Conservation (phyloP, 2,113 vertebrate species). For the Sinocyclocheilus grahami region DNA sequence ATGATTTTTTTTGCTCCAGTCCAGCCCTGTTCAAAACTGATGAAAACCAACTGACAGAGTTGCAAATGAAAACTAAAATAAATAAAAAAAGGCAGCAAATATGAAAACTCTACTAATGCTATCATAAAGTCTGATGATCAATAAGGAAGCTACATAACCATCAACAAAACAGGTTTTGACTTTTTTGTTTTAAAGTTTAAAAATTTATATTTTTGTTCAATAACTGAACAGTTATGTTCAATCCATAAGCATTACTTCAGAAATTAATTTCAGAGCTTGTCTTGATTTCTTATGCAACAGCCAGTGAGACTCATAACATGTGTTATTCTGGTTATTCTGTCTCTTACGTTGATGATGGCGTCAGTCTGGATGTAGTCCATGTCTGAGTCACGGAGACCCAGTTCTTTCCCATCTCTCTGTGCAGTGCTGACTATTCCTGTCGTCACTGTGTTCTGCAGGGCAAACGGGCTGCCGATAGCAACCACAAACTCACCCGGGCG, state of each 20-base stretch:
- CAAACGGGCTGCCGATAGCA: slow-evolving; percentile 93
- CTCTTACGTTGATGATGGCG: slow-evolving; percentile 94
- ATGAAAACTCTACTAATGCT: background rate
- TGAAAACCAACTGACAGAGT: background rate
- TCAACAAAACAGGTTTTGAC: background rate
- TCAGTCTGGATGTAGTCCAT: slow-evolving; percentile 98
- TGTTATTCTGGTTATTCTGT: background rate
- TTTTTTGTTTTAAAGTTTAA: background rate
- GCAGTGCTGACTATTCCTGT: slow-evolving; percentile 95
- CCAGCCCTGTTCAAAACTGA: background rate
- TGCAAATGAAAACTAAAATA: background rate
- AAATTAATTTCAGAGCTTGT: background rate
- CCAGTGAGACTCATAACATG: background rate
- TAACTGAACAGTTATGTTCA: background rate
- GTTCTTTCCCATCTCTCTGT: slow-evolving; percentile 89
- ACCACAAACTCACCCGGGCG: slow-evolving; percentile 93
- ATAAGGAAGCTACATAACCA: background rate
- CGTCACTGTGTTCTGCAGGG: slow-evolving; percentile 95
- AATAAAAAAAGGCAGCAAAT: background rate
- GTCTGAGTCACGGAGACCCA: slow-evolving; percentile 89
- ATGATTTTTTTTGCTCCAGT: too few relatives aligned
- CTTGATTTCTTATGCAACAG: background rate
- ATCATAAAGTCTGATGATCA: background rate
- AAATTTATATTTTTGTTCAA: background rate
- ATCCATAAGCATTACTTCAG: background rate